A percentile compares a stretch with the other conserved stretches of the same genome.
Conservation (phyloP, 2,888 invertebrate species). For the Heliothis peltigera region DNA sequence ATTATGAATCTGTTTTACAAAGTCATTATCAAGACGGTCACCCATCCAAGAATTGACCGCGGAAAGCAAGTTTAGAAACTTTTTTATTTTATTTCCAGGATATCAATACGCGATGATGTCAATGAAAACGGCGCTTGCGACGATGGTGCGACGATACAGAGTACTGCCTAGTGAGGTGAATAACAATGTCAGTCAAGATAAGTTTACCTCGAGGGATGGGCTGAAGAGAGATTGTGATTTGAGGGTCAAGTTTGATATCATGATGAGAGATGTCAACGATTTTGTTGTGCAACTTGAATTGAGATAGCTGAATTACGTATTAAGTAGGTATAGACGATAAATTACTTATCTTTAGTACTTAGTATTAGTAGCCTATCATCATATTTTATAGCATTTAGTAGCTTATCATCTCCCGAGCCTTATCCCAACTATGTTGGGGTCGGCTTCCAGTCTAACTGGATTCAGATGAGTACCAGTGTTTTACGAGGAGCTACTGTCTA, state of each 20-base stretch:
- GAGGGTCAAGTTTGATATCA: constrained; percentile 60
- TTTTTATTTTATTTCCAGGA: constrained; percentile 60
- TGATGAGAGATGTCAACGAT: constrained; percentile 62
- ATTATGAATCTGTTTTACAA: too few relatives aligned
- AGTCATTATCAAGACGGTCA: not conserved
- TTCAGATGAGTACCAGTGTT: too few relatives aligned
- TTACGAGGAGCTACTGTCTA: too few relatives aligned
- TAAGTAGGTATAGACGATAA: too few relatives aligned
- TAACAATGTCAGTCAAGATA: not conserved
- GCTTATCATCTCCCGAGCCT: too few relatives aligned
- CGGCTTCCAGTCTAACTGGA: too few relatives aligned
- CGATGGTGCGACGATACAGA: constrained; percentile 68
- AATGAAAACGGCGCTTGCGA: constrained; percentile 77
- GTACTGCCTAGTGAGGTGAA: constrained; percentile 41
- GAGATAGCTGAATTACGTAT: constrained; percentile 1
- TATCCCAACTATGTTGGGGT: too few relatives aligned
- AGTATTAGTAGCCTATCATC: too few relatives aligned
- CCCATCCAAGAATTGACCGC: not conserved
- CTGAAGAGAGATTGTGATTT: constrained; percentile 27
- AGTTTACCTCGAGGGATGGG: not conserved
- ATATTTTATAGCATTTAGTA: too few relatives aligned
- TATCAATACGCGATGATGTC: constrained; percentile 79
- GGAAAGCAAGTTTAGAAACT: not conserved
- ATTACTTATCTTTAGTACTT: too few relatives aligned
- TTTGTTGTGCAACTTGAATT: constrained; percentile 26